These are phyloP conservation scores for Parazoanthus swiftii DNA, from an alignment of 92 coral and sea anemone species.

Conservation along the genomic window DNA sequence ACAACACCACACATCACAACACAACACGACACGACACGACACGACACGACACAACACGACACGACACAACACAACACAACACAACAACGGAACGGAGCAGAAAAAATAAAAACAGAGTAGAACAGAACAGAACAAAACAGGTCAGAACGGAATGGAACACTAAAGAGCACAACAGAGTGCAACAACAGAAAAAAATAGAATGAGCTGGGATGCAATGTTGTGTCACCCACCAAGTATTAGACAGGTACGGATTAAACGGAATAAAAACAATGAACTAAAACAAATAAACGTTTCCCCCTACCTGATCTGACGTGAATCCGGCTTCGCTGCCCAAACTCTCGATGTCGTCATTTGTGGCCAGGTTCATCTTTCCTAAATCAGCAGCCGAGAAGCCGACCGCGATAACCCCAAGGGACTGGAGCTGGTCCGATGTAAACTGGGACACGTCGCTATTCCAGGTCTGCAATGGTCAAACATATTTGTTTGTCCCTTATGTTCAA, in stretches of 20 bases:
- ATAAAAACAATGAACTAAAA: no score
- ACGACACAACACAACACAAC: neutral
- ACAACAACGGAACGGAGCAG: no score
- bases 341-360: slow-evolving; percentile 64
- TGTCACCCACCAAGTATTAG: no score
- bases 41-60: neutral
- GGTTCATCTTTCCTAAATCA: slow-evolving; percentile 56
- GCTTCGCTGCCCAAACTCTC: slow-evolving; percentile 68
- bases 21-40: neutral
- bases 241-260: no score
- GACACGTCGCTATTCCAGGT: slow-evolving; percentile 58
- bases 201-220: no score
- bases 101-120: no score
- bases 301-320: slow-evolving; percentile 64
- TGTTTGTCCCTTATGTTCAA: no score
- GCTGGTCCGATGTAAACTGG: slow-evolving; percentile 66
- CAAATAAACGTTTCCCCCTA: neutral
- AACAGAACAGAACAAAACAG: no score
- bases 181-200: no score
- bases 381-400: slow-evolving; percentile 65
- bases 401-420: slow-evolving; percentile 63
- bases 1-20: neutral
- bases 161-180: no score
- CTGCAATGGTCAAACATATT: slow-evolving; percentile 19
- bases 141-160: no score